Conservation (phyloP, 2,888 invertebrate genomes). For the Leptothorax acervorum region DNA sequence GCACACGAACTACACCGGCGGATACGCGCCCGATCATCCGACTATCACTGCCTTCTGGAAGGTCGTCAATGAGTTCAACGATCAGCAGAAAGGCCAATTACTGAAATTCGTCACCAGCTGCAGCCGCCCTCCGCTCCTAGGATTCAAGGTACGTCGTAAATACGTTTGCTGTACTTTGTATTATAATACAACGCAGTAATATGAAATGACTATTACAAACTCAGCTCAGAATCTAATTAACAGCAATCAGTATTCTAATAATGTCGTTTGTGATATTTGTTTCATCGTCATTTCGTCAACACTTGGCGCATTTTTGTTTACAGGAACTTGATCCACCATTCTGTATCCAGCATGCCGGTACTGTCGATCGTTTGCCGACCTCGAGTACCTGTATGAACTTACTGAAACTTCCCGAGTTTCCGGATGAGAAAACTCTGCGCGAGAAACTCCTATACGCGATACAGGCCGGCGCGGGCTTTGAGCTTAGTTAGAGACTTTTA, state of each 20-base stretch:
- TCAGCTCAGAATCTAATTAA: neutral
- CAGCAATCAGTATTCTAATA: neutral
- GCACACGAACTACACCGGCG: constrained; percentile 96
- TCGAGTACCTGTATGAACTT: constrained; percentile 99
- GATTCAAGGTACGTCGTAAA: constrained; percentile 93
- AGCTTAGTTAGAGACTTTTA: constrained; percentile 90
- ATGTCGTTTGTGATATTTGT: neutral
- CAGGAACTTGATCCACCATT: constrained; percentile 98
- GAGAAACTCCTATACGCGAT: constrained; percentile 97
- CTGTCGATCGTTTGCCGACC: constrained; percentile 96
- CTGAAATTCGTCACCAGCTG: constrained; percentile 99
- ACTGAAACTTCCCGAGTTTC: constrained; percentile 97
- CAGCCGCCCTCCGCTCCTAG: constrained; percentile 97
- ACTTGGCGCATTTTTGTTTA: neutral
- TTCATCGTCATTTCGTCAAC: neutral
- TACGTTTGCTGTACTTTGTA: neutral
- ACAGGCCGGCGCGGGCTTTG: constrained; percentile 98
- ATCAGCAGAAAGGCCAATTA: constrained; percentile 93
- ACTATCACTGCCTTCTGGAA: constrained; percentile 96
- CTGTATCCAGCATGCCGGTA: constrained; percentile 97
- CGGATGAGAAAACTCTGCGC: constrained; percentile 91
- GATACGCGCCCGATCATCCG: constrained; percentile 93
- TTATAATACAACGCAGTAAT: neutral
- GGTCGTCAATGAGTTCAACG: constrained; percentile 93
- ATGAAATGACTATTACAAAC: neutral